Evolutionary conservation across 2,888 invertebrate species (phyloP).

Genomic region (Himalopsyche anomala): DNA sequence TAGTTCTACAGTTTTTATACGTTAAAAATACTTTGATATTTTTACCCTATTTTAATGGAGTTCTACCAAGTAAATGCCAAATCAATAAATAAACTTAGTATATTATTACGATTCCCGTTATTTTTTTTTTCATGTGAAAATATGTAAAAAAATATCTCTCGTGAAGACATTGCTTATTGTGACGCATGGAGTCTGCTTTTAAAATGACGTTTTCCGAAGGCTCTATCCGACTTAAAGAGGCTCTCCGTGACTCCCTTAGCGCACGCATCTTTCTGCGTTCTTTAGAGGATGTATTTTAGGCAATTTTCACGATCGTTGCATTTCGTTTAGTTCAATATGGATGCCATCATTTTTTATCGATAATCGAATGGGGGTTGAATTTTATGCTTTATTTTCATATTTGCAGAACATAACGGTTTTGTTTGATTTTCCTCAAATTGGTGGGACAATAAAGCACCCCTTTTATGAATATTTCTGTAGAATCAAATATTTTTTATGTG

Average conservation of each 20-base stretch:
- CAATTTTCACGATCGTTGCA: conserved; percentile 30
- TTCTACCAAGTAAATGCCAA: too few species aligned
- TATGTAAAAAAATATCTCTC: too few species aligned
- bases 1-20: too few species aligned
- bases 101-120: too few species aligned
- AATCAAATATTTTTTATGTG: neutral
- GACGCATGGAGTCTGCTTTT: conserved; percentile 3
- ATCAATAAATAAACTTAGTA: too few species aligned
- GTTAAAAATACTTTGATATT: too few species aligned
- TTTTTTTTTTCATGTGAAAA: too few species aligned
- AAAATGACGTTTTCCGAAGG: conserved; percentile 28
- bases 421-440: neutral
- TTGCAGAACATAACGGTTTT: neutral
- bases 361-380: conserved; percentile 9
- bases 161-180: neutral
- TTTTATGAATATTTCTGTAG: neutral
- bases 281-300: conserved; percentile 32
- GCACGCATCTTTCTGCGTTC: neutral
- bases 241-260: neutral
- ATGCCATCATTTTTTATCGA: conserved; percentile 19
- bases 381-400: neutral
- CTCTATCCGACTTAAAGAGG: neutral
- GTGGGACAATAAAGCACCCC: neutral
- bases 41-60: too few species aligned
- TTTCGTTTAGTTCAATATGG: conserved; percentile 34